Evolutionary conservation across 2,113 vertebrate species (phyloP).

Genomic region (Protobothrops mucrosquamatus): DNA sequence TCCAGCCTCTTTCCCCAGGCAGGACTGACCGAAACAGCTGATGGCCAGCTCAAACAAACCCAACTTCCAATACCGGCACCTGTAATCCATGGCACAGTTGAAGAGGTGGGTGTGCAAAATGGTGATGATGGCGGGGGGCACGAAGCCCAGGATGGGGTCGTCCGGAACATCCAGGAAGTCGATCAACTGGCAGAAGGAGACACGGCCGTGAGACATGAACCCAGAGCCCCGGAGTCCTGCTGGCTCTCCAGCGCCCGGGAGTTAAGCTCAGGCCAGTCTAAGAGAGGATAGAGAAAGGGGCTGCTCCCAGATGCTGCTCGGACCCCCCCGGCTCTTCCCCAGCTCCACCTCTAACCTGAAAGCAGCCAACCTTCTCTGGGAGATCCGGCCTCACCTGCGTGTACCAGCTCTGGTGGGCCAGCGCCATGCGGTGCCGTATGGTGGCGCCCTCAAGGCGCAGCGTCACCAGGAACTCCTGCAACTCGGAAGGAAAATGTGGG

Average conservation of each 20-base stretch:
- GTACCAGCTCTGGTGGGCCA: conserved; percentile 86
- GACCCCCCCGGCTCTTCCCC: not conserved
- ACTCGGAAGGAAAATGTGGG: not conserved
- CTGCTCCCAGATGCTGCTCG: not conserved
- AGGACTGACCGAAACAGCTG: not conserved
- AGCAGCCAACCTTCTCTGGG: not conserved
- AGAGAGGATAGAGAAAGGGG: not conserved
- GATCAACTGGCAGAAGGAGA: conserved; percentile 70
- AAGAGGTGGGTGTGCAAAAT: conserved; percentile 86
- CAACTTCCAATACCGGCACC: conserved; percentile 56
- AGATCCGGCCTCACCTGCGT: conserved; percentile 74
- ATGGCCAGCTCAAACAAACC: not conserved
- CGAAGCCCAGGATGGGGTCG: conserved; percentile 88
- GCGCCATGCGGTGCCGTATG: conserved; percentile 80
- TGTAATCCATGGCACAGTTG: conserved; percentile 88
- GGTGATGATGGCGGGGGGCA: conserved; percentile 84
- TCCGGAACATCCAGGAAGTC: conserved; percentile 89
- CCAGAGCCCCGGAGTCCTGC: not conserved
- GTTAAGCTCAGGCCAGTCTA: not conserved
- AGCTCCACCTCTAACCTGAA: not conserved
- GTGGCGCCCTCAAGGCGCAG: conserved; percentile 84
- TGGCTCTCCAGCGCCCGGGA: no score
- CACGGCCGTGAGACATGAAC: not conserved
- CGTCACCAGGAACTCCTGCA: conserved; percentile 88
- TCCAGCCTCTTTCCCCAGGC: not conserved